Percentiles rank a stretch among this genome's conserved stretches.
These are phyloP conservation scores for Crossaster papposus DNA, from an alignment of 53 echinoderm and acorn worm genomes.

Conservation along the genomic window DNA sequence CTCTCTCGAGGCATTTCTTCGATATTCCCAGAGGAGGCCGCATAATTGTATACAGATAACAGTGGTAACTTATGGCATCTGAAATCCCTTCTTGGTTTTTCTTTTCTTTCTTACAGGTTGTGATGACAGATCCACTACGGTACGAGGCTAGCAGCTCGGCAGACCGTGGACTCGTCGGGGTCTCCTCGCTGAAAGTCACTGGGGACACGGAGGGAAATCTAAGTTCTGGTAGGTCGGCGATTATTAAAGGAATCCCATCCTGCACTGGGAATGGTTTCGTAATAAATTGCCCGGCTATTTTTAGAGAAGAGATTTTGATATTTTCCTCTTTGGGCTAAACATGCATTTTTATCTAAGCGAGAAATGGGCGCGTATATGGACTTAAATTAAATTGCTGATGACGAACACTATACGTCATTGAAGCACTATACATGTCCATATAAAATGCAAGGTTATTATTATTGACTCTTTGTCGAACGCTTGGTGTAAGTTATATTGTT, in stretches of 20 bases:
- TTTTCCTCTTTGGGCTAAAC: background rate
- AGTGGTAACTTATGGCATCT: background rate
- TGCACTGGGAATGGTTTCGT: background rate
- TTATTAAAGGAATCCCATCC: background rate
- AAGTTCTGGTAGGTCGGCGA: background rate
- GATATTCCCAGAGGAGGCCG: background rate
- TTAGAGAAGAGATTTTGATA: background rate
- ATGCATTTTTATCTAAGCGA: background rate
- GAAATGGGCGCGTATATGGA: background rate
- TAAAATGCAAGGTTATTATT: no score
- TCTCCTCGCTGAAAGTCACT: background rate
- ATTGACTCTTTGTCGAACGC: no score
- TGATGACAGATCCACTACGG: background rate
- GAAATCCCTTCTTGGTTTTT: background rate
- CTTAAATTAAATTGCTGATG: no score
- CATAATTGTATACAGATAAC: background rate
- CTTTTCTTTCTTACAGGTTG: background rate
- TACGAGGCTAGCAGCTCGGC: background rate
- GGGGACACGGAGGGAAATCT: background rate
- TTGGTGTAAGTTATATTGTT: no score
- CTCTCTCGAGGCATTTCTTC: slow-evolving; percentile 8
- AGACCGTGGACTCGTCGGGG: background rate
- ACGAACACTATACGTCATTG: no score
- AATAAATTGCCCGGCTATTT: background rate
- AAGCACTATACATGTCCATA: no score